Conservation (phyloP, 1,140 invertebrate species). For the Bilobella aurantiaca region DNA sequence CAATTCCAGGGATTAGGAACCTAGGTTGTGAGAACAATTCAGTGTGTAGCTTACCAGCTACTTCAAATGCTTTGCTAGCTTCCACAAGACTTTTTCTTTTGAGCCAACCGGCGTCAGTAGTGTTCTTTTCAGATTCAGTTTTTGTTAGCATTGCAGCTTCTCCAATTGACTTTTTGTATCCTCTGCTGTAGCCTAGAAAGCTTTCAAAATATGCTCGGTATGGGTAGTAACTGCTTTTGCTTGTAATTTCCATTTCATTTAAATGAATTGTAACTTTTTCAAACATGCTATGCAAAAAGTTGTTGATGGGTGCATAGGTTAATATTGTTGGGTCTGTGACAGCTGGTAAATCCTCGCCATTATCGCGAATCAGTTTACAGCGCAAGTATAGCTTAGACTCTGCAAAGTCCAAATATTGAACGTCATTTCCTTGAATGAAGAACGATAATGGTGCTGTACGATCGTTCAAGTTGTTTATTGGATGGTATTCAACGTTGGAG, state of each 20-base stretch:
- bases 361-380: background rate
- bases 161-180: background rate
- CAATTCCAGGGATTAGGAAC: constrained; percentile 27
- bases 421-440: constrained; percentile 37
- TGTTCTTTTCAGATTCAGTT: constrained; percentile 27
- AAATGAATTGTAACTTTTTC: background rate
- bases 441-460: constrained; percentile 40
- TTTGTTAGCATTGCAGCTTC: constrained; percentile 25
- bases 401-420: constrained; percentile 40
- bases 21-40: constrained; percentile 25
- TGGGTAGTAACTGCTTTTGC: background rate
- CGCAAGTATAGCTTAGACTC: constrained; percentile 21
- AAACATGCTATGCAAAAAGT: constrained; percentile 3
- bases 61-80: constrained; percentile 31
- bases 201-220: constrained; percentile 7
- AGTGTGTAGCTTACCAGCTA: constrained; percentile 26
- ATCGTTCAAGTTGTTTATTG: constrained; percentile 38
- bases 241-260: constrained; percentile 2
- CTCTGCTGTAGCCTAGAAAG: background rate
- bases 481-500: constrained; percentile 40
- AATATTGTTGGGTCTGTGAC: background rate
- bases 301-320: constrained; percentile 3
- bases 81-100: constrained; percentile 33
- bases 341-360: background rate
- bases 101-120: constrained; percentile 34